phyloP scores from a whole-genome alignment of 2,113 vertebrate genomes.

The Gymnogyps californianus region DNA sequence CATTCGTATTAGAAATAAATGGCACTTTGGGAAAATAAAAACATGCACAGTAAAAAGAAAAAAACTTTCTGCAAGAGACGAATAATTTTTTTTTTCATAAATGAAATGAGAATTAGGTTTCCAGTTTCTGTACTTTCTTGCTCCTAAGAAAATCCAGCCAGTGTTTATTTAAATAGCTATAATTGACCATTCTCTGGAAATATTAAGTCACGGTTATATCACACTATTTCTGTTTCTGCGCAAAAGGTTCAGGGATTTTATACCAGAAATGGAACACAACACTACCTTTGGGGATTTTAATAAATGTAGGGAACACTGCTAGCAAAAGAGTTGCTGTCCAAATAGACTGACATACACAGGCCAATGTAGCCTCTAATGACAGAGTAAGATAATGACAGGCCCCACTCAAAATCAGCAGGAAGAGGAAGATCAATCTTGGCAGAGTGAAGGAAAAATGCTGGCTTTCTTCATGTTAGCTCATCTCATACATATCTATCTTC shows the following conservation, averaged over 20 bases:
- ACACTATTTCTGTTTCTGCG: constrained; percentile 49
- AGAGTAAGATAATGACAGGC: constrained; percentile 99
- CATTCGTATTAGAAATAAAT: neutral
- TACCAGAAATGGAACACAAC: constrained; percentile 78
- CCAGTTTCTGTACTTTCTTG: neutral
- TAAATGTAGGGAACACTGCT: constrained; percentile 95
- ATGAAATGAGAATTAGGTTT: constrained; percentile 22
- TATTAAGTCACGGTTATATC: constrained; percentile 47
- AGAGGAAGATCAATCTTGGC: constrained; percentile 99
- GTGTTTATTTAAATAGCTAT: constrained; percentile 60
- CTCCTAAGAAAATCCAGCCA: constrained; percentile 36
- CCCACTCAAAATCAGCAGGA: constrained; percentile 99
- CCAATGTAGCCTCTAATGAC: constrained; percentile 99
- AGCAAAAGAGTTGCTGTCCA: constrained; percentile 99
- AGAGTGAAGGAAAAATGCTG: constrained; percentile 92
- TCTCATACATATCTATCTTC: constrained; percentile 91
- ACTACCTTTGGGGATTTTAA: constrained; percentile 92
- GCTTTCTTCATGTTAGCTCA: constrained; percentile 95
- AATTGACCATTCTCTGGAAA: constrained; percentile 58
- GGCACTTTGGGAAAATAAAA: constrained; percentile 2
- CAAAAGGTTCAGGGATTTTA: constrained; percentile 75
- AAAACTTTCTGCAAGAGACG: neutral
- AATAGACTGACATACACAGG: constrained; percentile 99
- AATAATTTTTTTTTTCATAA: neutral
- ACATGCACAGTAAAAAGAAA: neutral